Percentiles rank a stretch among this genome's conserved stretches.
phyloP scores from a whole-genome alignment of 2,888 invertebrate genomes.

The Amphiduros pacificus region DNA sequence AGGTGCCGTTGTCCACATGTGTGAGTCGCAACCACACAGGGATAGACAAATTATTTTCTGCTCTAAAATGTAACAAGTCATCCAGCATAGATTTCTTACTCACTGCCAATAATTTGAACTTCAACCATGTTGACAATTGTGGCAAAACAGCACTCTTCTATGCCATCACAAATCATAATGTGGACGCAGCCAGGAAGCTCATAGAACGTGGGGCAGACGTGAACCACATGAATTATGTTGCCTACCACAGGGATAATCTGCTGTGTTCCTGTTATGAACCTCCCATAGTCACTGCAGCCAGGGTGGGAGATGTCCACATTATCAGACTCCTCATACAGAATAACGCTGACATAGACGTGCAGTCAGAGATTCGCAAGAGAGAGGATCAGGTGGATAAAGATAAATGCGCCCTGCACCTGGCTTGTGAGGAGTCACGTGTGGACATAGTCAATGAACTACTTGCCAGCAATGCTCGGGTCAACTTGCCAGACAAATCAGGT shows the following conservation, averaged over 20 bases:
- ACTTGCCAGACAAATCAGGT: conserved; percentile 21
- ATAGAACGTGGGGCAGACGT: conserved; percentile 26
- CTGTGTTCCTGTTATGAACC: conserved; percentile 31
- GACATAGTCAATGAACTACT: conserved; percentile 27
- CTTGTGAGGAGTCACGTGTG: conserved; percentile 26
- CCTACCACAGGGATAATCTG: conserved; percentile 26
- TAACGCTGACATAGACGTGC: conserved; percentile 18
- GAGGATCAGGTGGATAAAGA: conserved; percentile 13
- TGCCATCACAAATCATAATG: conserved; percentile 14
- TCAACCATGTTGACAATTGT: conserved; percentile 19
- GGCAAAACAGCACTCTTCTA: conserved; percentile 27
- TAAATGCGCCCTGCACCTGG: conserved; percentile 29
- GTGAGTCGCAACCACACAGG: background rate
- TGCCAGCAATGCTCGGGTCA: conserved; percentile 21
- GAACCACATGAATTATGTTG: conserved; percentile 23
- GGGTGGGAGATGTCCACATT: conserved; percentile 22
- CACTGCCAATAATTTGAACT: conserved; percentile 5
- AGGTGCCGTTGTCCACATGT: no score
- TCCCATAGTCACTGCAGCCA: conserved; percentile 30
- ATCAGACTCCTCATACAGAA: conserved; percentile 18
- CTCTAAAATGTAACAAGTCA: background rate
- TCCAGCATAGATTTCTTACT: background rate
- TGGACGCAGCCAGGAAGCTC: conserved; percentile 15
- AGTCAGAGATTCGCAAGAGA: conserved; percentile 5
- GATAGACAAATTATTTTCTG: background rate